phyloP scores from a whole-genome alignment of 2,888 invertebrate genomes.

The Alloplasta piceator region DNA sequence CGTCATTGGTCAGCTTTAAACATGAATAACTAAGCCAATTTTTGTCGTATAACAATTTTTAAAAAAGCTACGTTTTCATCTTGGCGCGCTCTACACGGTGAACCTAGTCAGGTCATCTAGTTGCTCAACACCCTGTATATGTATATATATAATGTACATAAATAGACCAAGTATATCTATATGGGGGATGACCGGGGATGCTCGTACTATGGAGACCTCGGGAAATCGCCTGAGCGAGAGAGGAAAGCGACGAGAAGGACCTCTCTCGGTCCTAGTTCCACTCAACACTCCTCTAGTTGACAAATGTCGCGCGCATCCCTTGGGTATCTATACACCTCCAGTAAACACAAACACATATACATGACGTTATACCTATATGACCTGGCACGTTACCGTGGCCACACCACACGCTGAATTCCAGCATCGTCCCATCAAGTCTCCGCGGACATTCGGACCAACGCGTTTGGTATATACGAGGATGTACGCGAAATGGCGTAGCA shows the following conservation, averaged over 20 bases:
- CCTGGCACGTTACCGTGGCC: conserved; percentile 32
- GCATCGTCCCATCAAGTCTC: conserved; percentile 52
- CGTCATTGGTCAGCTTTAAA: no score
- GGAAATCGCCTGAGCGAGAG: neutral
- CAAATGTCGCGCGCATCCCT: conserved; percentile 82
- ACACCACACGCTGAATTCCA: conserved; percentile 50
- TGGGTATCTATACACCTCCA: conserved; percentile 68
- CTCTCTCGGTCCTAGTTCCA: conserved; percentile 72
- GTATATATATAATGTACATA: neutral
- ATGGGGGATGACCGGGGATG: conserved; percentile 45
- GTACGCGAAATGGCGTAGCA: conserved; percentile 33
- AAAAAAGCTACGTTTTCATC: no score
- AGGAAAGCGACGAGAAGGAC: conserved; percentile 57
- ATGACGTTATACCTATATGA: conserved; percentile 51
- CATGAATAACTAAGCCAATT: no score
- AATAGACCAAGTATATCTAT: conserved; percentile 1
- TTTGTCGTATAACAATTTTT: no score
- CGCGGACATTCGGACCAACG: conserved; percentile 56
- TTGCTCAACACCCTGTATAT: no score
- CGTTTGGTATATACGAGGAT: conserved; percentile 4
- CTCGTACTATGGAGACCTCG: conserved; percentile 52
- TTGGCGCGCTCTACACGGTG: no score
- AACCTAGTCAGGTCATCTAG: no score
- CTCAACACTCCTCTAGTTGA: conserved; percentile 81
- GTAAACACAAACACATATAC: conserved; percentile 18